phyloP scores from a whole-genome alignment of 2,797 vertebrate species.

The Psittacula derbiana region DNA sequence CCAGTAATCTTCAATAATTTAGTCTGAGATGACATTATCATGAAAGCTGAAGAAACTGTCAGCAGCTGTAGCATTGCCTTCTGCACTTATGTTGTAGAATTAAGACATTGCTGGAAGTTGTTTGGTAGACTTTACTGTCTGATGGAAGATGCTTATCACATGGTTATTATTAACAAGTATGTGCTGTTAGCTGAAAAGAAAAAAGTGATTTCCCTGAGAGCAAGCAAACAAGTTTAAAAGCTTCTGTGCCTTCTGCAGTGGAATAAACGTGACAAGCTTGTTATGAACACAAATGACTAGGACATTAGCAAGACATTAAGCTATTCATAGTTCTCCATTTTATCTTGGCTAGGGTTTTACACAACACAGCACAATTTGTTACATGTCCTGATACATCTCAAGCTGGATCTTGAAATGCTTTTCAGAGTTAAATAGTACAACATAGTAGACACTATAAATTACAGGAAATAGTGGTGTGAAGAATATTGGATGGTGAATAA shows the following conservation, averaged over 20 bases:
- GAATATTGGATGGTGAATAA: slow-evolving; percentile 28
- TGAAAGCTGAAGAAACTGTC: slow-evolving; percentile 17
- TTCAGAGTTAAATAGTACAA: slow-evolving; percentile 57
- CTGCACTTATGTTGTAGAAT: background rate
- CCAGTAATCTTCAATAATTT: slow-evolving; percentile 41
- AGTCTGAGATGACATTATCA: slow-evolving; percentile 11
- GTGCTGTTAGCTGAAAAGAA: background rate
- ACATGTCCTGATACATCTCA: slow-evolving; percentile 8
- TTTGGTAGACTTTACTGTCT: background rate
- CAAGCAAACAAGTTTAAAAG: slow-evolving; percentile 17
- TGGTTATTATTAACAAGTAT: background rate
- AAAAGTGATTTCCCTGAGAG: background rate
- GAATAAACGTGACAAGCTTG: background rate
- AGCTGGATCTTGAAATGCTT: slow-evolving; percentile 14
- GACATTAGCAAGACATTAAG: slow-evolving; percentile 2
- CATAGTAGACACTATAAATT: slow-evolving; percentile 36
- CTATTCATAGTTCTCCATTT: slow-evolving; percentile 33
- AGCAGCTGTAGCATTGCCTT: background rate
- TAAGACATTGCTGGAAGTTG: slow-evolving; percentile 20
- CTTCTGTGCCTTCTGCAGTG: background rate
- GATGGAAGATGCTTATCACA: background rate
- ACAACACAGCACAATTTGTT: slow-evolving; percentile 11
- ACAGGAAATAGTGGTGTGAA: slow-evolving; percentile 15
- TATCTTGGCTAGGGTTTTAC: background rate
- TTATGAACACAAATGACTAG: slow-evolving; percentile 8